Conservation (phyloP, 2,113 vertebrate genomes). For the Strix uralensis region DNA sequence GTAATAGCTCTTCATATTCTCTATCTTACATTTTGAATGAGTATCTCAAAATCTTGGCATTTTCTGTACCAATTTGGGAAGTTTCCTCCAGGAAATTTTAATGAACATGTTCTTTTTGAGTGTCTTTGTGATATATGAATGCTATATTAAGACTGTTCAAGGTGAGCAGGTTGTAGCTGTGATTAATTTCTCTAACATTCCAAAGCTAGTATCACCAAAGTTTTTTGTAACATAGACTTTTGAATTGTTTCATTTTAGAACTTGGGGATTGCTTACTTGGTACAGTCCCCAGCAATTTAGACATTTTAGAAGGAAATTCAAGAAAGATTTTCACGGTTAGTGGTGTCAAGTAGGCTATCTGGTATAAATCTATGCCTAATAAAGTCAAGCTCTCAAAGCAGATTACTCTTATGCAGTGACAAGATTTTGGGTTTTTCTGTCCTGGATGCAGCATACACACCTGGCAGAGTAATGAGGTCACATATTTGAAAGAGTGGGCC, state of each 20-base stretch:
- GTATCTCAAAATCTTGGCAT: background rate
- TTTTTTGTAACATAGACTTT: background rate
- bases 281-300: background rate
- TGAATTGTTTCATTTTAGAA: background rate
- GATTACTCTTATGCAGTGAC: background rate
- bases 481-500: background rate
- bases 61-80: background rate
- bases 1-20: background rate
- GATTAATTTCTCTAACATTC: background rate
- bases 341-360: background rate
- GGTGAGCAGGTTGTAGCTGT: background rate
- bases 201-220: background rate
- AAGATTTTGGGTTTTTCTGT: background rate
- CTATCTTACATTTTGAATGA: background rate
- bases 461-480: background rate
- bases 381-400: background rate
- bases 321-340: background rate
- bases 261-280: background rate
- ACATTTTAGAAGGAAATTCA: background rate
- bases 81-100: background rate
- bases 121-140: background rate
- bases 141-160: background rate
- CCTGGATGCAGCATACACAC: background rate
- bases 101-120: background rate
- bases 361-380: background rate